These are phyloP conservation scores for Isurus oxyrinchus DNA, from an alignment of 2,113 vertebrate genomes.

Conservation along the genomic window DNA sequence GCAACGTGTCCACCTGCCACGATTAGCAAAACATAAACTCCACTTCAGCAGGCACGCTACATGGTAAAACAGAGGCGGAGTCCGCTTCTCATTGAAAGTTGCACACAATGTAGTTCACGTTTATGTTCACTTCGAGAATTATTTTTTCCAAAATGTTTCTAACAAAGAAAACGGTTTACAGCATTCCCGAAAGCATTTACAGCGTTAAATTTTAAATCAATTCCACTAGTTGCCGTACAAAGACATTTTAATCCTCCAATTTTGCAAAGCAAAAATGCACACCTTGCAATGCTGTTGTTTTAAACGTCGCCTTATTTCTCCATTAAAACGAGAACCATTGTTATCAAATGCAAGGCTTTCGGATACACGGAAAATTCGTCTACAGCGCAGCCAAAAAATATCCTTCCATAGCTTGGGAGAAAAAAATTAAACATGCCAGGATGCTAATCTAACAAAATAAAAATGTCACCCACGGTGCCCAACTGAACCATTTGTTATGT, in stretches of 20 bases:
- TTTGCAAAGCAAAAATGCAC: neutral
- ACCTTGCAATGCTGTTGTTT: neutral
- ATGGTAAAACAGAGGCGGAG: neutral
- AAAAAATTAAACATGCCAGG: neutral
- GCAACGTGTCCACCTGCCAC: conserved; percentile 20
- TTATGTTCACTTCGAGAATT: neutral
- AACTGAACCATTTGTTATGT: neutral
- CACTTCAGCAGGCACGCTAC: neutral
- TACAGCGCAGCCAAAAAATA: neutral
- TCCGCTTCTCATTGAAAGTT: neutral
- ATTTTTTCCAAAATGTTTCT: no score
- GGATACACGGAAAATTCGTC: neutral
- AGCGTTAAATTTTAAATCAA: neutral
- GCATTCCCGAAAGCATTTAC: neutral
- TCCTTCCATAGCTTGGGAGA: neutral
- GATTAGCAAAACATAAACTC: neutral
- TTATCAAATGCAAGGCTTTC: neutral
- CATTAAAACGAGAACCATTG: neutral
- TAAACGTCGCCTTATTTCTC: neutral
- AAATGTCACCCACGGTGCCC: neutral
- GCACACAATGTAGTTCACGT: neutral
- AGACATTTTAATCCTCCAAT: neutral
- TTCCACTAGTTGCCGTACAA: neutral
- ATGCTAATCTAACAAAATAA: neutral
- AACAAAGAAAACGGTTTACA: neutral